A percentile compares a stretch with the other conserved stretches of the same genome.
Evolutionary conservation across 1,140 invertebrate species (phyloP).

Genomic region (Caenorhabditis tropicalis): DNA sequence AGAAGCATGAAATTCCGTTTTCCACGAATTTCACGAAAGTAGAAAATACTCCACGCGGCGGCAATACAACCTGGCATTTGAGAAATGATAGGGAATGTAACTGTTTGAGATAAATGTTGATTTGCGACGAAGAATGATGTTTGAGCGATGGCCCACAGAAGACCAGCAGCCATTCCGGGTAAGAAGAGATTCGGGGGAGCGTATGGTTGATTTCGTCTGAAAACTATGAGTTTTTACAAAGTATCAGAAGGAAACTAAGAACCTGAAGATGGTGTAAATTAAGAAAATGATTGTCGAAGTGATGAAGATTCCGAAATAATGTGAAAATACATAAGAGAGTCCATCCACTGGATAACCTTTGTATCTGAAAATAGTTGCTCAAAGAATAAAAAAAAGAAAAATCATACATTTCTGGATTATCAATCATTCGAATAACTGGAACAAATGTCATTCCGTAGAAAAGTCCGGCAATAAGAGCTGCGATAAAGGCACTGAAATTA

Average conservation of each 20-base stretch:
- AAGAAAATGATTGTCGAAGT: constrained; percentile 73
- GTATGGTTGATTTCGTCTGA: constrained; percentile 31
- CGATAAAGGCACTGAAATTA: constrained; percentile 42
- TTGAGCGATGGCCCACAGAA: constrained; percentile 51
- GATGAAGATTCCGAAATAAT: constrained; percentile 73
- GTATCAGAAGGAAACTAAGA: too few species aligned
- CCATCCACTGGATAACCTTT: constrained; percentile 14
- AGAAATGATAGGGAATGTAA: constrained; percentile 50
- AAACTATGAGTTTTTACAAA: background rate
- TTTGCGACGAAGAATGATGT: constrained; percentile 55
- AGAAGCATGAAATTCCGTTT: constrained; percentile 43
- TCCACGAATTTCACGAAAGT: constrained; percentile 53
- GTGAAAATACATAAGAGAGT: constrained; percentile 74
- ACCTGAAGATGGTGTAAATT: constrained; percentile 66
- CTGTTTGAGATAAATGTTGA: constrained; percentile 49
- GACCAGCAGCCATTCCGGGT: constrained; percentile 38
- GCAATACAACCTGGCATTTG: constrained; percentile 55
- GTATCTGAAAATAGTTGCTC: background rate
- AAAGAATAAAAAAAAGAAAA: background rate
- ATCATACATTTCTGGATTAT: constrained; percentile 62
- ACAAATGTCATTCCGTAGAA: constrained; percentile 73
- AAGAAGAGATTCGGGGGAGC: constrained; percentile 34
- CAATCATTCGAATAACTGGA: constrained; percentile 73
- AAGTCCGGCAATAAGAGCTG: constrained; percentile 72
- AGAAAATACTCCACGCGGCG: constrained; percentile 55